Evolutionary conservation across 2,888 invertebrate genomes (phyloP).

Genomic region (Cheilosia vernalis): DNA sequence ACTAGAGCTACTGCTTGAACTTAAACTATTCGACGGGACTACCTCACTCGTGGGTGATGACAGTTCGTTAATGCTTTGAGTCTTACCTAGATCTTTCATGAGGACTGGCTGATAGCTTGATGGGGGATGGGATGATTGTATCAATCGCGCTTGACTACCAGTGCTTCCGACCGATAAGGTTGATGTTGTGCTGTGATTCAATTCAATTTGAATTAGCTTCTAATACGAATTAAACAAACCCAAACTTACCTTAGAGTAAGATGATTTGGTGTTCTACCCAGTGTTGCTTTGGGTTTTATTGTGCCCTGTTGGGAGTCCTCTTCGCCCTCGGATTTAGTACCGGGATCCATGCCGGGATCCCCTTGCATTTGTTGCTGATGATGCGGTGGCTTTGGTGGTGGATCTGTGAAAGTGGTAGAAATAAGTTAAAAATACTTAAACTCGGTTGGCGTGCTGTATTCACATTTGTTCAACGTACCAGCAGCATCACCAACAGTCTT

Average conservation of each 20-base stretch:
- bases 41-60: constrained; percentile 76
- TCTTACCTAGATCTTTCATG: constrained; percentile 95
- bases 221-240: background rate
- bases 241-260: constrained; percentile 89
- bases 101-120: constrained; percentile 95
- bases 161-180: constrained; percentile 97
- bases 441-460: constrained; percentile 20
- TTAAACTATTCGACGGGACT: constrained; percentile 79
- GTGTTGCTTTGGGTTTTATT: constrained; percentile 87
- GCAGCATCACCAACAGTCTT: constrained; percentile 95
- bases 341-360: constrained; percentile 87
- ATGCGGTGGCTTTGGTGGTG: constrained; percentile 81
- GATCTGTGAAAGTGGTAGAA: constrained; percentile 55
- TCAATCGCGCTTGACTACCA: constrained; percentile 95
- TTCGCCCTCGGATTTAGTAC: constrained; percentile 94
- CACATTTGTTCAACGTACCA: constrained; percentile 84
- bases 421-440: background rate
- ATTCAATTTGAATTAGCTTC: constrained; percentile 48
- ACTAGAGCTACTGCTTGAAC: constrained; percentile 80
- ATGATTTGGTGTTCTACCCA: constrained; percentile 96
- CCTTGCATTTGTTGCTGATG: constrained; percentile 82
- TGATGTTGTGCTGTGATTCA: constrained; percentile 91
- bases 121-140: constrained; percentile 97
- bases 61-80: constrained; percentile 78
- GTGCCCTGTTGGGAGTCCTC: constrained; percentile 90